A percentile compares a stretch with the other conserved stretches of the same genome.
phyloP scores from a whole-genome alignment of 2,113 vertebrate genomes.

The Hemibates koningsi region DNA sequence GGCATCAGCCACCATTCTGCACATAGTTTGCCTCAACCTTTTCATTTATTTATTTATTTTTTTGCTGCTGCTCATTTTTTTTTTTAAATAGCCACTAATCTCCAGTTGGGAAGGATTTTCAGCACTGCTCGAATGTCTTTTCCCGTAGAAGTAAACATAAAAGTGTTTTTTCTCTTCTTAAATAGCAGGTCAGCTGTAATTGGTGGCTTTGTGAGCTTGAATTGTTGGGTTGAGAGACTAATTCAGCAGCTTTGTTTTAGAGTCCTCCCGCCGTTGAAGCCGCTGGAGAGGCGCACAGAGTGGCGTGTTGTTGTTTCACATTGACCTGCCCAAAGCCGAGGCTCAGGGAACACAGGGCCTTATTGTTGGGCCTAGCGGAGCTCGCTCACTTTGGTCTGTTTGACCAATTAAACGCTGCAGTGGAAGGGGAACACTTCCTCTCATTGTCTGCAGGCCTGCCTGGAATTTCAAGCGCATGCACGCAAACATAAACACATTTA shows the following conservation, averaged over 20 bases:
- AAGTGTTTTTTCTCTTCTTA: background rate
- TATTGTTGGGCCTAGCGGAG: slow-evolving; percentile 32
- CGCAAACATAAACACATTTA: background rate
- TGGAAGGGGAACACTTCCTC: slow-evolving; percentile 44
- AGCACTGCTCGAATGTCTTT: background rate
- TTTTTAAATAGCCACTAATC: background rate
- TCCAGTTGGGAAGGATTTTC: background rate
- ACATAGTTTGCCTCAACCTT: background rate
- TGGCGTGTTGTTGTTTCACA: slow-evolving; percentile 27
- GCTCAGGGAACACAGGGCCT: slow-evolving; percentile 27
- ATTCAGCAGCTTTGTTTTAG: background rate
- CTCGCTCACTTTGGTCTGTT: slow-evolving; percentile 40
- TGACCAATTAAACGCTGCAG: slow-evolving; percentile 42
- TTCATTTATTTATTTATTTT: background rate
- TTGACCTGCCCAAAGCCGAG: slow-evolving; percentile 9
- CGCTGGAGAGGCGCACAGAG: background rate
- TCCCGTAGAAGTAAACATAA: background rate
- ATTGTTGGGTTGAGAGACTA: background rate
- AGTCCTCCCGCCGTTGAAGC: background rate
- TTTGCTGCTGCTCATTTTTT: background rate
- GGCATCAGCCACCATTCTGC: background rate
- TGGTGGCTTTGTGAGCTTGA: background rate
- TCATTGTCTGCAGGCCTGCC: slow-evolving; percentile 33
- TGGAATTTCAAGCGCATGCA: slow-evolving; percentile 16
- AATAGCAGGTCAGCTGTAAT: background rate